Evolutionary conservation across 2,797 vertebrate species (phyloP).

Genomic region (Centroberyx gerrardi): DNA sequence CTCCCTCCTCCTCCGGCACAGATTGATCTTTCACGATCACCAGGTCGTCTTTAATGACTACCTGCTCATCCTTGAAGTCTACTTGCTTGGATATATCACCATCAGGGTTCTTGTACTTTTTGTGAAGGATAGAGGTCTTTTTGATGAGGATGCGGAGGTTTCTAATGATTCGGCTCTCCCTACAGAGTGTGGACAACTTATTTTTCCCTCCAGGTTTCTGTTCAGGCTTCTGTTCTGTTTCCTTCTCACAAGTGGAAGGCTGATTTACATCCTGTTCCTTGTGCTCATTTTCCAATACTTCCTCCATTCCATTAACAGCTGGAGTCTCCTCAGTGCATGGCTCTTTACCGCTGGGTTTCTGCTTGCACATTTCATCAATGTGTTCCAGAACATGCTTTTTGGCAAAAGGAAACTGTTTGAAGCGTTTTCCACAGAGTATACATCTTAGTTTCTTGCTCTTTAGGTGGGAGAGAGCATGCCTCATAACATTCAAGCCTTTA

Average conservation of each 20-base stretch:
- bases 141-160: slow-evolving; percentile 78
- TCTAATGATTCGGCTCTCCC: slow-evolving; percentile 77
- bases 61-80: slow-evolving; percentile 76
- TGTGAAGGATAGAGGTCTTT: slow-evolving; percentile 67
- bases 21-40: slow-evolving; percentile 59
- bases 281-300: slow-evolving; percentile 11
- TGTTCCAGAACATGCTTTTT: slow-evolving; percentile 94
- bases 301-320: slow-evolving; percentile 62
- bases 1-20: slow-evolving; percentile 22
- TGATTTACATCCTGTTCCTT: slow-evolving; percentile 31
- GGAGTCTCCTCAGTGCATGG: background rate
- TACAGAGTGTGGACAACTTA: slow-evolving; percentile 60
- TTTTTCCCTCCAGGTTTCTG: slow-evolving; percentile 45
- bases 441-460: slow-evolving; percentile 85
- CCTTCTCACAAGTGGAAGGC: background rate
- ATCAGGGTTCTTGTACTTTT: slow-evolving; percentile 58
- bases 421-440: slow-evolving; percentile 92
- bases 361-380: slow-evolving; percentile 88
- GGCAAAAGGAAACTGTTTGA: slow-evolving; percentile 88
- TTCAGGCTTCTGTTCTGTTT: slow-evolving; percentile 5
- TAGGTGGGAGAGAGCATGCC: slow-evolving; percentile 93
- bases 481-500: slow-evolving; percentile 92
- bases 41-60: slow-evolving; percentile 67
- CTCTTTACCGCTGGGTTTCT: slow-evolving; percentile 45
- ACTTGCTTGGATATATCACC: slow-evolving; percentile 25